Base-by-base conservation (phyloP, 2,888 invertebrate genomes). In the Tipula lateralis region DNA sequence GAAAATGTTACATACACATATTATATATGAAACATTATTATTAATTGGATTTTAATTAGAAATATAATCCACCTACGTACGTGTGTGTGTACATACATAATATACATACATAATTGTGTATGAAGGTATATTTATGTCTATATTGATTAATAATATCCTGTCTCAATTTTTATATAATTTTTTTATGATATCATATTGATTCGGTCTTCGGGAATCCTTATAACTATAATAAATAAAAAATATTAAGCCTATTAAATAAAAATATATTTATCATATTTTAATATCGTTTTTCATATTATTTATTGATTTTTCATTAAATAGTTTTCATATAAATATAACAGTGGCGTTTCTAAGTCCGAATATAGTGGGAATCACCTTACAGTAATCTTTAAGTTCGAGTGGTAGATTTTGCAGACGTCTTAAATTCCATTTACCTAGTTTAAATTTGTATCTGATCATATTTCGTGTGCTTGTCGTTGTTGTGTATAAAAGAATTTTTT, bases 41-140 rank as follows among this genome's bases (percentile, higher is more conserved):
- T 66, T 66, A 66, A 66, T 66, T 66, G 66, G 66, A 66, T 66
- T 66, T 66, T 66, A 66, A 66, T 66, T 66, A 66, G 66, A 66
- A 66, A 66, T 24, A 66, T 66, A 12, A 66, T 66, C 66, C 66
- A 66, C 66, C 66, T 66, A 66, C 66, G n/a, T n/a, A n/a, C n/a
- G n/a, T n/a, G n/a, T n/a, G n/a, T n/a, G n/a, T n/a, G n/a, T n/a
- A n/a, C n/a, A n/a, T n/a, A n/a, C n/a, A n/a, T n/a, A n/a, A n/a
- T n/a, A n/a, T n/a, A n/a, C n/a, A n/a, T n/a, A n/a, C n/a, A n/a
- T n/a, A n/a, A n/a, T n/a, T n/a, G n/a, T n/a, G n/a, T n/a, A n/a
- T n/a, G n/a, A n/a, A n/a, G 16, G 44, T 44, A n/a, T 44, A 66
- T 66, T 44, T 66, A 66, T 66, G 66, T 9, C 7, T 66, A 24